phyloP scores from a whole-genome alignment of 2,797 vertebrate genomes.

The Amazona ochrocephala region DNA sequence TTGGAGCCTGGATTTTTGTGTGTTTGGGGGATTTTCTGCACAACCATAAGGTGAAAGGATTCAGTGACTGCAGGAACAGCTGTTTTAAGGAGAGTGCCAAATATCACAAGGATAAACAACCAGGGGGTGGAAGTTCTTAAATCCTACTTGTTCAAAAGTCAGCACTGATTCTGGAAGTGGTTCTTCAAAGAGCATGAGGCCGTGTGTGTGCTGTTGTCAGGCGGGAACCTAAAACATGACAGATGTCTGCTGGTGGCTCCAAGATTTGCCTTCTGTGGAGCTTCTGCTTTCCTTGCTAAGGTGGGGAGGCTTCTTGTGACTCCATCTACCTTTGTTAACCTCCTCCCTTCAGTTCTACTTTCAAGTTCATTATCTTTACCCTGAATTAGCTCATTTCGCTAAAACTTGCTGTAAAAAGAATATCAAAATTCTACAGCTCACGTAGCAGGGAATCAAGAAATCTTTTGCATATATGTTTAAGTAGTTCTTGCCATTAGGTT shows the following conservation, averaged over 20 bases:
- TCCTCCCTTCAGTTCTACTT: neutral
- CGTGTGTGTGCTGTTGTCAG: neutral
- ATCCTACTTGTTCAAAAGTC: neutral
- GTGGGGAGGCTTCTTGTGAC: neutral
- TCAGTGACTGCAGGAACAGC: neutral
- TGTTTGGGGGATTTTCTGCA: neutral
- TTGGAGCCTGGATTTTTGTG: neutral
- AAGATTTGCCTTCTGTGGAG: neutral
- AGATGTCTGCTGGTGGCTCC: neutral
- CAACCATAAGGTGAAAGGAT: neutral
- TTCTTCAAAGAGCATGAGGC: neutral
- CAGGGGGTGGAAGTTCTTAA: neutral
- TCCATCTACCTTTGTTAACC: neutral
- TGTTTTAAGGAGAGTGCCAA: neutral
- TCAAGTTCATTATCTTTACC: neutral
- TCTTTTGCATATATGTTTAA: neutral
- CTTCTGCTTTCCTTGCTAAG: neutral
- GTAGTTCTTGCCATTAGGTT: neutral
- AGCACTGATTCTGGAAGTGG: neutral
- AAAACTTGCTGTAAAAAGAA: neutral
- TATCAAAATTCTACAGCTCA: neutral
- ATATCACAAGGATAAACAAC: neutral
- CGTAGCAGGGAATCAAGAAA: neutral
- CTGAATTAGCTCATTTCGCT: neutral
- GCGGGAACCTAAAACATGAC: neutral